Evolutionary conservation across 2,888 invertebrate genomes (phyloP), one percentile per base, ranked within the genome.

Genomic region (Disparrhopalites patrizii): DNA sequence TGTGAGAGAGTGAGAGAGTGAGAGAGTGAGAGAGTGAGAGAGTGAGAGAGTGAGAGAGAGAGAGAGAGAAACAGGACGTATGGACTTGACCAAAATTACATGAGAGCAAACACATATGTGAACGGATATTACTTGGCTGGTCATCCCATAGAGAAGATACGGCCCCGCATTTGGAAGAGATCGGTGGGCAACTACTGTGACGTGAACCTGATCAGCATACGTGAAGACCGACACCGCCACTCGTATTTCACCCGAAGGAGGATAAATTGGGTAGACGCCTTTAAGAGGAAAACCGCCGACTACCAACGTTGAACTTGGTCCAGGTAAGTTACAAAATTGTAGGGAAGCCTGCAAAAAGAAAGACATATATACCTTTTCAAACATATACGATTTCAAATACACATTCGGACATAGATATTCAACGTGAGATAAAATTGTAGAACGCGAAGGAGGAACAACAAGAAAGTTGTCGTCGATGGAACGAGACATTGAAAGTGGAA

Each of bases 201-300:
- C 77, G 68, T 81, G 80, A 43, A 83, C 77, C 71, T 81, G 80
- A 71, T 83, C 82, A 13, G 80, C 81, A 75, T 83, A 83, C 40
- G 81, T 82, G 70, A 83, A 79, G 66, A 82, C 81, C 8, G 83
- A 81, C 36, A 83, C 78, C 1, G 81, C 79, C 30, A 83, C 76
- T 8, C 81, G 80, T 52, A 82, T 78, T 27, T 79, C 77, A 20
- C 80, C 78, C 31, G 81, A 78, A 4, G 82, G 80, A 1, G 83
- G 82, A 70, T 81, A 78, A 78, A 82, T 72, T n/a, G 79, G 77
- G 68, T 78, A 79, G 60, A 79, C 76, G 20, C 77, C 77, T 73
- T 78, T 78, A 51, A 79, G 70, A 0, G 77, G 76, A 66, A 76
- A 77, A 13, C 80, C 80, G 43, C 80, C 81, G 47, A 83, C 77